Evolutionary conservation across 1,140 invertebrate species (phyloP).

Genomic region (Diabrotica virgifera): DNA sequence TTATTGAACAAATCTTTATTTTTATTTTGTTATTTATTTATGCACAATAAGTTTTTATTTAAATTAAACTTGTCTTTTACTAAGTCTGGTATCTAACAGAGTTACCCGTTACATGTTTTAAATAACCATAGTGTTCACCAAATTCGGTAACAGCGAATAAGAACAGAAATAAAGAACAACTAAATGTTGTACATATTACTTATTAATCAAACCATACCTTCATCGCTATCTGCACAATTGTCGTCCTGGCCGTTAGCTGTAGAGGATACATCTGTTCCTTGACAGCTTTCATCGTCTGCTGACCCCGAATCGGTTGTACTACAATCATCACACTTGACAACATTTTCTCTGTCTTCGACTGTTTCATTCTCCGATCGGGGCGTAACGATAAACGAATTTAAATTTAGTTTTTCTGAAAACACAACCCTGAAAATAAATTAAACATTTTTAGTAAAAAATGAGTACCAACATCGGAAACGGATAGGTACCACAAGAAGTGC

Average conservation of each 20-base stretch:
- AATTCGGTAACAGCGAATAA: no score
- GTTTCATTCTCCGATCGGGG: constrained; percentile 46
- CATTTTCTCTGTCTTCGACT: constrained; percentile 49
- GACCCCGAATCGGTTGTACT: constrained; percentile 69
- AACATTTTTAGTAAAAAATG: neutral
- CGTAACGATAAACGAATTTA: constrained; percentile 70
- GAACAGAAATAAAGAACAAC: no score
- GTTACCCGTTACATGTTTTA: no score
- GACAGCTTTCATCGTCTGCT: constrained; percentile 61
- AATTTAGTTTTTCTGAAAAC: constrained; percentile 78
- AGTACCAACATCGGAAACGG: no score
- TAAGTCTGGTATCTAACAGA: no score
- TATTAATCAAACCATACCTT: constrained; percentile 44
- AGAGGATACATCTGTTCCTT: constrained; percentile 49
- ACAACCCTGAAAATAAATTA: constrained; percentile 64
- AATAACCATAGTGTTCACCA: no score
- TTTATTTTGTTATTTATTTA: no score
- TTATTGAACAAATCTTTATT: no score
- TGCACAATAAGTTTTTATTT: no score
- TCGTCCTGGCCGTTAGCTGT: constrained; percentile 44
- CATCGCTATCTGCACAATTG: constrained; percentile 56
- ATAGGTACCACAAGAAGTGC: no score
- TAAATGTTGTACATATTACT: no score
- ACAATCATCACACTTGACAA: constrained; percentile 61
- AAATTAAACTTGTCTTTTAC: no score